Evolutionary conservation across 2,888 invertebrate genomes (phyloP).

Genomic region (Tachina fera): DNA sequence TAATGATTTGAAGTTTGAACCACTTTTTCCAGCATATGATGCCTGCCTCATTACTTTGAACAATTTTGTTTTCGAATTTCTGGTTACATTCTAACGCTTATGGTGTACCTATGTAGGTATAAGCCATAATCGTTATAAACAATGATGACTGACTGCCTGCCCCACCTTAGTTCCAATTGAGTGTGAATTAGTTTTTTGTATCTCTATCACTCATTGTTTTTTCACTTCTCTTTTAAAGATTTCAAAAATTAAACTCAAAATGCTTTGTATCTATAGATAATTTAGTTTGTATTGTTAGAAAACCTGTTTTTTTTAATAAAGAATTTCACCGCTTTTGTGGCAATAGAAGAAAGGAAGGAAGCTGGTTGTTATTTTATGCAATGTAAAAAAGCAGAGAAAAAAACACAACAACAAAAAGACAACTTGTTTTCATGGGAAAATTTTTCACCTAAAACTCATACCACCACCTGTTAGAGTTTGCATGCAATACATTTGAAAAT

Average conservation of each 20-base stretch:
- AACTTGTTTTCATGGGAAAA: conserved; percentile 58
- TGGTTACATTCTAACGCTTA: conserved; percentile 3
- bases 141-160: conserved; percentile 50
- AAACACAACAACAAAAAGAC: conserved; percentile 49
- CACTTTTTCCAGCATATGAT: background rate
- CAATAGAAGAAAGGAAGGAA: conserved; percentile 39
- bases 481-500: background rate
- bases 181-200: conserved; percentile 40
- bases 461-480: conserved; percentile 66
- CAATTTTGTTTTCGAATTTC: background rate
- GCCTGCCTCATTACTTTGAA: background rate
- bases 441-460: conserved; percentile 36
- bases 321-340: conserved; percentile 2
- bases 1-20: background rate
- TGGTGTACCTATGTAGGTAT: background rate
- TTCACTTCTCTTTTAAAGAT: conserved; percentile 9
- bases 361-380: conserved; percentile 18
- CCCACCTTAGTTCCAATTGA: conserved; percentile 68
- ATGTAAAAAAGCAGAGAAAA: background rate
- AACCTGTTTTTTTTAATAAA: conserved; percentile 44
- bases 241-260: conserved; percentile 30
- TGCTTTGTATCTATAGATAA: background rate
- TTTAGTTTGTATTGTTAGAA: conserved; percentile 37
- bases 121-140: conserved; percentile 6
- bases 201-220: conserved; percentile 33